Conservation (phyloP, 2,888 invertebrate species). For the Pachymerium ferrugineum region DNA sequence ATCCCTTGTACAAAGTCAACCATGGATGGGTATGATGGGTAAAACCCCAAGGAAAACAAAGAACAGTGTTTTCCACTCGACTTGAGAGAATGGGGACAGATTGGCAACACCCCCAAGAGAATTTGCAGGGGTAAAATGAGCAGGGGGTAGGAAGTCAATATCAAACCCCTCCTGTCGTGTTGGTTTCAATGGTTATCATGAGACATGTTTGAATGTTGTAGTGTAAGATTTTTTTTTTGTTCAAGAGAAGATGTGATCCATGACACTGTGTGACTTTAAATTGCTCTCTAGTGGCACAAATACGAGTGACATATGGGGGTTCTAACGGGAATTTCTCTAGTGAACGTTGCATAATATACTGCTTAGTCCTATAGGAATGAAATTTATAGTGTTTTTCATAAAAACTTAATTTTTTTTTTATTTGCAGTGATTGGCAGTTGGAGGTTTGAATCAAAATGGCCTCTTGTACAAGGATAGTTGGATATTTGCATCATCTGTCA, state of each 20-base stretch:
- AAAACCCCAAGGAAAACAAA: not conserved
- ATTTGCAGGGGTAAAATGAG: not conserved
- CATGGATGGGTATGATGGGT: not conserved
- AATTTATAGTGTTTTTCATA: too few species aligned
- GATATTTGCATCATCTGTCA: not conserved
- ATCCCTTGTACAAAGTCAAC: not conserved
- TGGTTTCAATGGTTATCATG: not conserved
- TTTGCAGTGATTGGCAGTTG: not conserved
- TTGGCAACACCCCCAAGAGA: not conserved
- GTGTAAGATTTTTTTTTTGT: not conserved
- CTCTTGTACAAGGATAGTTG: not conserved
- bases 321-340: too few species aligned
- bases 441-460: not conserved
- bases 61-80: not conserved
- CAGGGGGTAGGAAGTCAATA: not conserved
- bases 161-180: not conserved
- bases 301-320: not conserved
- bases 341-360: too few species aligned
- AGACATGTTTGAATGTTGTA: too few species aligned
- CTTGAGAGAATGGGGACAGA: not conserved
- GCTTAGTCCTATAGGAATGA: too few species aligned
- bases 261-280: not conserved
- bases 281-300: not conserved
- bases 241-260: not conserved
- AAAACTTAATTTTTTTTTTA: not conserved